Evolutionary conservation across 2,797 vertebrate species (phyloP), one percentile per base, ranked within the genome.

Genomic region (Molothrus aeneus): DNA sequence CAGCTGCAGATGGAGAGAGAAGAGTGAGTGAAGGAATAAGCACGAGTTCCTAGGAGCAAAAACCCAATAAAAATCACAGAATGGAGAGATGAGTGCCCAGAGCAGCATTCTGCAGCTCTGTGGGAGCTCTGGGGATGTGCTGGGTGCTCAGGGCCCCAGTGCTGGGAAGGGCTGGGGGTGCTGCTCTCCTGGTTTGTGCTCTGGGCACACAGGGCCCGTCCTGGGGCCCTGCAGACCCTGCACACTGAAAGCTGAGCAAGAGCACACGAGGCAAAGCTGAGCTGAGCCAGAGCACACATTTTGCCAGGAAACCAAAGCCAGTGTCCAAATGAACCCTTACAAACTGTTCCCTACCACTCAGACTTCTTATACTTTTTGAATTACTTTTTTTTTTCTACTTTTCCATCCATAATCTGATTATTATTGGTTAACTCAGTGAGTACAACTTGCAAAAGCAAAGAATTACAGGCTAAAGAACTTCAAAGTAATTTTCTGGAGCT

Each of bases 401-500:
- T 80, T 16, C 59, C 51, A 24, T 16, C 50, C 20, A 29, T 36
- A 36, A 57, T 64, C 75, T 63, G 54, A 53, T 86, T 65, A 40
- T 83, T 77, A 51, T 21, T 50, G 21, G 54, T 51, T 78, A 75
- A 34, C 6, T 45, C 16, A 20, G 11, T 9, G 25, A 70, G 61
- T 40, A 65, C 74, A 54, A 42, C 50, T 40, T 32, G 32, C 32
- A 80, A 84, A 72, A 69, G 29, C 2, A 6, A 93, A 87, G 20
- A 96, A 81, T 28, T 54, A 48, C 16, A 73, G 80, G 61, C 36
- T 68, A 77, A 93, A 89, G 29, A 66, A 60, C 32, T 47, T 90
- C 38, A 71, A 85, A 66, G 60, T 40, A 32, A 40, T 92, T 88
- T 91, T 88, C 47, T 51, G 29, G 16, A 50, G 21, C 42, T 80